Base-by-base conservation (phyloP, 1,140 invertebrate species). In the Anastrepha obliqua region DNA sequence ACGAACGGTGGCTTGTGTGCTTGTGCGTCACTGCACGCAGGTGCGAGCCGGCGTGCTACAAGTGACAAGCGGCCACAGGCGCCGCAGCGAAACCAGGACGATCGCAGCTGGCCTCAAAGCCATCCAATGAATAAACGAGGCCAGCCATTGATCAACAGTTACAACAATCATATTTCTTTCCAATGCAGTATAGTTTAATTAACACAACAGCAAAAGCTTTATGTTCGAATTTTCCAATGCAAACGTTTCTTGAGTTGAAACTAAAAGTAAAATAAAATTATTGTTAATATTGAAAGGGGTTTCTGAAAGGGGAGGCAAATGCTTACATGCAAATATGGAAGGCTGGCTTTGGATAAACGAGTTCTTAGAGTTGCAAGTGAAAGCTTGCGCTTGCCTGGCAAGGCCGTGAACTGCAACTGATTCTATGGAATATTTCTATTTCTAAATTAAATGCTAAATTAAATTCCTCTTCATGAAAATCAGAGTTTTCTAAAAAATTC, bases 261-360 rank as follows among this genome's bases (percentile, higher is more conserved):
- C 11, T 62, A 13, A 70, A 81, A 51, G 7, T 15, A 47, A 15
- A 74, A n/a, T n/a, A 47, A 55, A 55, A 55, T 55, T 81, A 3
- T 29, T 29, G 47, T 81, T 81, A 81, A 58, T 81, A 81, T 81
- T 81, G 74, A 81, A 81, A 81, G 51, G 47, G 7, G n/a, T 81
- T 81, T 81, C n/a, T n/a, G 17, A n/a, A 55, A 42, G 44, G 6
- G 11, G 42, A 20, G 39, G 9, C 29, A 74, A 47, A 74, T 44
- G 11, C 8, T 29, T 29, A 81, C 51, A n/a, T 81, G 51, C 29
- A 29, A 29, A 29, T 29, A 29, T 29, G 29, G 29, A 0, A 29
- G 29, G 29, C 74, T 81, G 74, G 17, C 2, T 0, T 17, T 20
- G n/a, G 47, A 2, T 42, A 17, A 42, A 65, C 11, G 29, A 6